A percentile compares a stretch with the other conserved stretches of the same genome.
Evolutionary conservation across 2,113 vertebrate species (phyloP).

Genomic region (Dicentrarchus labrax): DNA sequence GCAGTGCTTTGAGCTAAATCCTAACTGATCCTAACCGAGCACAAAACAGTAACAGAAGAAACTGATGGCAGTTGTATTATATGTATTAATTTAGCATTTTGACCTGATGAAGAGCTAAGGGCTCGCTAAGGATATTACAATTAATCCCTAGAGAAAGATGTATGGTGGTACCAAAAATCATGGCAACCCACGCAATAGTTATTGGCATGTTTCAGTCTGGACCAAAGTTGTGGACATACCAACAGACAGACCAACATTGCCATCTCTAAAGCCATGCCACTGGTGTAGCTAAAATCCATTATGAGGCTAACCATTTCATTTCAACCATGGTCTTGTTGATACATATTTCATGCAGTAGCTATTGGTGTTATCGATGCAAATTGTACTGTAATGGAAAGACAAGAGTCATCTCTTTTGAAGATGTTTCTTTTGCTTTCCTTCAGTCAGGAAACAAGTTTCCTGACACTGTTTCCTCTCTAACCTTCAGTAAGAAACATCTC

Average conservation of each 20-base stretch:
- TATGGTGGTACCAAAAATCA: not conserved
- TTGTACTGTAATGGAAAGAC: slow-evolving; percentile 36
- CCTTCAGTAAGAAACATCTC: slow-evolving; percentile 73
- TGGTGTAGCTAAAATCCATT: not conserved
- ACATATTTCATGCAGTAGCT: not conserved
- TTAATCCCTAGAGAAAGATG: not conserved
- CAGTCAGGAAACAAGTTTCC: slow-evolving; percentile 67
- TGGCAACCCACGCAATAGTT: no score
- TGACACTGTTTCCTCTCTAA: slow-evolving; percentile 71
- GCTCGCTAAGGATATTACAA: not conserved
- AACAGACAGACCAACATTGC: not conserved
- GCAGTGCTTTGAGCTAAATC: no score
- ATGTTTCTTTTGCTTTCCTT: slow-evolving; percentile 68
- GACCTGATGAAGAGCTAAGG: not conserved
- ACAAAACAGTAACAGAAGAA: no score
- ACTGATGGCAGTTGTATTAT: no score
- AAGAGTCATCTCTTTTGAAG: slow-evolving; percentile 68
- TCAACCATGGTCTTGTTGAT: slow-evolving; percentile 16
- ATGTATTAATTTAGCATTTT: no score
- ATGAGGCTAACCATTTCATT: not conserved
- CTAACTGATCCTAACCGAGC: no score
- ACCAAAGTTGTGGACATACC: no score
- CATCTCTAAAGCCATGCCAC: not conserved
- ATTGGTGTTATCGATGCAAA: not conserved
- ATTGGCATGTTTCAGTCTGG: no score